Percentiles rank a stretch among this genome's conserved stretches.
Evolutionary conservation across 2,888 invertebrate species (phyloP).

Genomic region (Phasia obesa): DNA sequence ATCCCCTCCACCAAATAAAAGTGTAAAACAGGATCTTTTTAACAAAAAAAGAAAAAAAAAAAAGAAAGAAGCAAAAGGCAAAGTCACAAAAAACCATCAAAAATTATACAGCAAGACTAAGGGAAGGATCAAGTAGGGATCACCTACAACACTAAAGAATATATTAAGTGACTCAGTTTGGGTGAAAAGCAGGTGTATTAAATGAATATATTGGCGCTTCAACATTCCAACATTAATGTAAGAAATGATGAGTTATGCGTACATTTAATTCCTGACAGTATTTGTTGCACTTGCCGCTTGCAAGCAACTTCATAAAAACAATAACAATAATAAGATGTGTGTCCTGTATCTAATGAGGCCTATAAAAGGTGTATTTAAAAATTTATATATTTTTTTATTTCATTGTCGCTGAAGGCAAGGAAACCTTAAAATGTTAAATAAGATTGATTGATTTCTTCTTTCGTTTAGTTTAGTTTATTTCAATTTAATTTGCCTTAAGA

Average conservation of each 20-base stretch:
- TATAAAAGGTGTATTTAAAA: conserved; percentile 61
- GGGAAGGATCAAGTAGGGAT: conserved; percentile 55
- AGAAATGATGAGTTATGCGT: conserved; percentile 63
- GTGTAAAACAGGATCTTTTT: conserved; percentile 51
- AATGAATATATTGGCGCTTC: conserved; percentile 52
- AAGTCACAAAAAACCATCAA: conserved; percentile 4
- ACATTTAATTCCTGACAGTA: conserved; percentile 29
- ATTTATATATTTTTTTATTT: too few species aligned
- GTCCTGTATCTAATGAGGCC: conserved; percentile 67
- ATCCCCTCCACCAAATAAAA: conserved; percentile 46
- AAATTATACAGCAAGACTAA: conserved; percentile 18
- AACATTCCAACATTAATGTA: conserved; percentile 46
- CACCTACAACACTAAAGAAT: conserved; percentile 57
- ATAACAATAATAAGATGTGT: conserved; percentile 49
- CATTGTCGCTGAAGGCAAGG: not conserved
- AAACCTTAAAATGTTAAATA: conserved; percentile 38
- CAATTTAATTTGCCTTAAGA: not conserved
- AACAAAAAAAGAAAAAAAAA: conserved; percentile 9
- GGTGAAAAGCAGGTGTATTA: conserved; percentile 50
- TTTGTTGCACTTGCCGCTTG: conserved; percentile 41
- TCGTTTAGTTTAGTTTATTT: too few species aligned
- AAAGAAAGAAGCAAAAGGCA: not conserved
- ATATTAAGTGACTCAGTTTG: not conserved
- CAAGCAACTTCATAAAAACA: not conserved
- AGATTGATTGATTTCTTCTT: conserved; percentile 63